Percentiles rank a stretch among this genome's conserved stretches.
Evolutionary conservation across 2,113 vertebrate species (phyloP).

Genomic region (Gymnogyps californianus): DNA sequence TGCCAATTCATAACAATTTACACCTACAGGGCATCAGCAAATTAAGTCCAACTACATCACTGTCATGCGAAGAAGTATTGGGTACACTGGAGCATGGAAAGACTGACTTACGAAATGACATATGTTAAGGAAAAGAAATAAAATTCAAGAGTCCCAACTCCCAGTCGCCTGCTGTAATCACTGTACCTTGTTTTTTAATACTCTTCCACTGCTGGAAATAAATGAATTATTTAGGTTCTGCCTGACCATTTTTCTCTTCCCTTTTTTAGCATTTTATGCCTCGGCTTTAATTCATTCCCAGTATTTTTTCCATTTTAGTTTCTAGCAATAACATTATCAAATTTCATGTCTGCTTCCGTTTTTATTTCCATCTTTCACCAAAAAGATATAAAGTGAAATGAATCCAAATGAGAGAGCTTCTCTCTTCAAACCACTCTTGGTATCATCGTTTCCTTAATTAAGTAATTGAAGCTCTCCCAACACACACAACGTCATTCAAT

Average conservation of each 20-base stretch:
- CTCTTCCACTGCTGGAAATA: slow-evolving; percentile 28
- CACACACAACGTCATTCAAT: slow-evolving; percentile 44
- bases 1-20: slow-evolving; percentile 58
- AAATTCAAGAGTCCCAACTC: slow-evolving; percentile 5
- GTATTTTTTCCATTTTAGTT: slow-evolving; percentile 56
- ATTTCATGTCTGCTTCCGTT: slow-evolving; percentile 68
- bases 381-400: slow-evolving; percentile 67
- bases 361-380: slow-evolving; percentile 72
- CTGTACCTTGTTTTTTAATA: slow-evolving; percentile 26
- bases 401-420: slow-evolving; percentile 65
- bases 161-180: neutral
- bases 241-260: slow-evolving; percentile 32
- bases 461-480: slow-evolving; percentile 66
- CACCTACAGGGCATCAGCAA: slow-evolving; percentile 46
- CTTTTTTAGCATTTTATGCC: slow-evolving; percentile 25
- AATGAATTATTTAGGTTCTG: slow-evolving; percentile 56
- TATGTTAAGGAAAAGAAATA: slow-evolving; percentile 14
- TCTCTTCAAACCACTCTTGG: neutral
- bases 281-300: slow-evolving; percentile 43
- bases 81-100: slow-evolving; percentile 1
- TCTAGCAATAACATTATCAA: slow-evolving; percentile 68
- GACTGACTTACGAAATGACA: neutral
- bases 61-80: neutral
- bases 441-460: slow-evolving; percentile 66
- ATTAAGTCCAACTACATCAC: slow-evolving; percentile 46